Percentiles rank a stretch among this genome's conserved stretches.
Conservation (phyloP, 2,888 invertebrate genomes). For the Leptinotarsa tumamoca region DNA sequence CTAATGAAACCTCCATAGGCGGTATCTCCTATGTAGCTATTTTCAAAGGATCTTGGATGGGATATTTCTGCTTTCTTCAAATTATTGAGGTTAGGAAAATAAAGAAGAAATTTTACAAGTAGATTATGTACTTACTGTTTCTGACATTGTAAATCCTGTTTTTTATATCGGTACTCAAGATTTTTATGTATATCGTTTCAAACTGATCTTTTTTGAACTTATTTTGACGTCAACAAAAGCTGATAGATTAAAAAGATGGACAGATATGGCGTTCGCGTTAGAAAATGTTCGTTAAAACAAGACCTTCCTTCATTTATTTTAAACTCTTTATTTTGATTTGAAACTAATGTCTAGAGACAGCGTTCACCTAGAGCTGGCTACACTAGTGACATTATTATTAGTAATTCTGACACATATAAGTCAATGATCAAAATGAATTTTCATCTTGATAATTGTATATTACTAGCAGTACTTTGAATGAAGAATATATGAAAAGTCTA, state of each 20-base stretch:
- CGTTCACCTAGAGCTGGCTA: no score
- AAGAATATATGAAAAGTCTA: no score
- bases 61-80: conserved; percentile 39
- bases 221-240: neutral
- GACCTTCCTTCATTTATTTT: neutral
- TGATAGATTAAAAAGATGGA: no score
- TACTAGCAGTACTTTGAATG: no score
- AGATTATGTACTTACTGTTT: conserved; percentile 45
- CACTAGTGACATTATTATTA: no score
- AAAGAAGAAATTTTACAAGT: neutral
- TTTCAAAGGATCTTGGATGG: conserved; percentile 30
- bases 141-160: conserved; percentile 39
- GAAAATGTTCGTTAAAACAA: neutral
- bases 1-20: conserved; percentile 39
- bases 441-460: neutral
- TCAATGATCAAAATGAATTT: no score
- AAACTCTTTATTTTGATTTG: neutral
- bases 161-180: neutral
- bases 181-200: no score
- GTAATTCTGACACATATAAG: no score
- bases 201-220: neutral
- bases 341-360: no score
- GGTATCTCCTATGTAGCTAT: conserved; percentile 35
- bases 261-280: no score
- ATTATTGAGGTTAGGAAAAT: conserved; percentile 10